Base-by-base conservation (phyloP, 1,140 invertebrate species). In the Oreohelix idahoensis region DNA sequence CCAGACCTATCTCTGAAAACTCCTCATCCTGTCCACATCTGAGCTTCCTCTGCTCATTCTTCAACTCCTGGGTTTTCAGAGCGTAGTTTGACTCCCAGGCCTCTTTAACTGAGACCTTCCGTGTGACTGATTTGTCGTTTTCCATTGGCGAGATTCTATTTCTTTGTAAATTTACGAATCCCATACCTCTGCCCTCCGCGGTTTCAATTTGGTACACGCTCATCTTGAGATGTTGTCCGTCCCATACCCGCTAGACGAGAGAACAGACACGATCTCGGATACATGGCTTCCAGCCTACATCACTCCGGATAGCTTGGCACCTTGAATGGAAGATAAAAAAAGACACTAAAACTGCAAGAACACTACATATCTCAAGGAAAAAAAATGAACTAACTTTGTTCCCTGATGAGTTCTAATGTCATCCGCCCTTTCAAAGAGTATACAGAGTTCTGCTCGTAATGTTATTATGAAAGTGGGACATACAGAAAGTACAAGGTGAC, bases 131-230 rank as follows among this genome's bases (percentile, higher is more conserved):
- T 39, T 17, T 17, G 10, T 80, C 69, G 17, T 80, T 73, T 8
- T 79, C 51, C 77, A 79, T 79, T 79, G 51, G 32, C 66, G 77
- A 66, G 36, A 58, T 23, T 76, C 39, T 79, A 13, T 38, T 79
- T 45, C 53, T 66, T 11, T 79, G 51, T 13, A 29, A 26, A 66
- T 42, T 26, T 53, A 58, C 58, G 51, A 79, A 79, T 36, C 58
- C 77, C 77, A 79, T 79, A 35, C 77, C 77, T 66, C 58, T 45
- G 63, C 63, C 29, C n/a, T 66, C 2, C 11, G 39, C 20, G 38
- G 2, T 5, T 10, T 73, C 20, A 73, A 26, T 45, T 73, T 73
- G 23, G n/a, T 39, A 23, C 42, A 42, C 15, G 36, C 1, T 73
- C 36, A n/a, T 23, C 17, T 8, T 26, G 23, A 45, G 36, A 39